A percentile compares a stretch with the other conserved stretches of the same genome.
phyloP scores from a whole-genome alignment of 2,888 invertebrate species.

The Meta bourneti region DNA sequence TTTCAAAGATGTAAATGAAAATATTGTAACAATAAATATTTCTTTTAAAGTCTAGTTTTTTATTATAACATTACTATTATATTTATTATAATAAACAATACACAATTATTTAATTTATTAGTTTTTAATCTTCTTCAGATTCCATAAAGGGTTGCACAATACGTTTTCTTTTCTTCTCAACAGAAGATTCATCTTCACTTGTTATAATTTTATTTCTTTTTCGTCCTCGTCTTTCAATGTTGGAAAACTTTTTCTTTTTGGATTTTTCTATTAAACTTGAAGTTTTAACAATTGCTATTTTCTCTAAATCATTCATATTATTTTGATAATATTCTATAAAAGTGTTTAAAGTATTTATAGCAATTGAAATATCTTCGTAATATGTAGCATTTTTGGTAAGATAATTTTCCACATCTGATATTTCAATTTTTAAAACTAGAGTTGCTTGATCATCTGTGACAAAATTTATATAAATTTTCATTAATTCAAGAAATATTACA shows the following conservation, averaged over 20 bases:
- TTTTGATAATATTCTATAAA: background rate
- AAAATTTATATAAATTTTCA: background rate
- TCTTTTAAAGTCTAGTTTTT: too few species aligned
- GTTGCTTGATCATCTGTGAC: background rate
- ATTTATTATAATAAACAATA: too few species aligned
- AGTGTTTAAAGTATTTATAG: background rate
- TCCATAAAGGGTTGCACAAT: too few species aligned
- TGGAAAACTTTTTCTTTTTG: constrained; percentile 1
- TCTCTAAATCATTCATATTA: background rate
- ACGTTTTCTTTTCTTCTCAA: too few species aligned
- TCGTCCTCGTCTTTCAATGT: background rate
- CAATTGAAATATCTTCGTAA: constrained; percentile 16
- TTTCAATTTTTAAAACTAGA: background rate
- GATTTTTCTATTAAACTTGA: background rate
- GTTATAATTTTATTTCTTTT: background rate
- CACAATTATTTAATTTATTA: too few species aligned
- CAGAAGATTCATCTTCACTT: too few species aligned
- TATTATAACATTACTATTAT: too few species aligned
- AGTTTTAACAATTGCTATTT: background rate
- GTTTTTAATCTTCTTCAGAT: too few species aligned
- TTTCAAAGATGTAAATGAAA: too few species aligned
- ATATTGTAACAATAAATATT: too few species aligned
- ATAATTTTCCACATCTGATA: background rate
- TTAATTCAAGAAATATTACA: constrained; percentile 3
- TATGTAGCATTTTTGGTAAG: constrained; percentile 30